Evolutionary conservation across 2,888 invertebrate species (phyloP).

Genomic region (Globia sparganii): DNA sequence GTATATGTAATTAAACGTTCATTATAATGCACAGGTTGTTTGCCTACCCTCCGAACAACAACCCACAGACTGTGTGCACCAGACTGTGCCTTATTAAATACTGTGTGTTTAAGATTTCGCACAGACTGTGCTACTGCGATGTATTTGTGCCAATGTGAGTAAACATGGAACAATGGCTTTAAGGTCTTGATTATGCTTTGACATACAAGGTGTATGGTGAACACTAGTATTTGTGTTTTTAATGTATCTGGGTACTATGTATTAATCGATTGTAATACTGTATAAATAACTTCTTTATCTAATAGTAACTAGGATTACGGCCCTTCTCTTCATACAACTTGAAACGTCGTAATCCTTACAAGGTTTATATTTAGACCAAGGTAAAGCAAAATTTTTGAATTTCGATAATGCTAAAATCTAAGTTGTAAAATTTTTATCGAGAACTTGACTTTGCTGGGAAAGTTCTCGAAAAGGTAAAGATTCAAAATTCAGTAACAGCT

Average conservation of each 20-base stretch:
- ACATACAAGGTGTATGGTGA: slow-evolving; percentile 14
- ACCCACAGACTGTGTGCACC: slow-evolving; percentile 12
- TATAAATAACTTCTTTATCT: too few species aligned
- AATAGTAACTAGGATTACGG: too few species aligned
- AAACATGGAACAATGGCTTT: slow-evolving; percentile 42
- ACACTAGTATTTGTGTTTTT: slow-evolving; percentile 23
- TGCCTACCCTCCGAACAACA: slow-evolving; percentile 25
- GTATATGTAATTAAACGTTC: slow-evolving; percentile 44
- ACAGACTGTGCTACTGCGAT: slow-evolving; percentile 25
- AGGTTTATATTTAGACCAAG: too few species aligned
- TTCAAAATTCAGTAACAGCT: too few species aligned
- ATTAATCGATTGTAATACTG: background rate
- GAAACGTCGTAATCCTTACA: too few species aligned
- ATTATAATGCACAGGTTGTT: slow-evolving; percentile 47
- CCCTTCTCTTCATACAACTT: too few species aligned
- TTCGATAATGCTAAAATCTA: too few species aligned
- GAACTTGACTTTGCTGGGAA: too few species aligned
- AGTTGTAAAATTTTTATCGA: too few species aligned
- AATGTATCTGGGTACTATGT: too few species aligned
- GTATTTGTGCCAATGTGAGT: slow-evolving; percentile 22
- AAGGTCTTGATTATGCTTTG: slow-evolving; percentile 28
- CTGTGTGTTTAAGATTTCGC: slow-evolving; percentile 28
- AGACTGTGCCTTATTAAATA: slow-evolving; percentile 42
- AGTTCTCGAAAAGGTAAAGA: too few species aligned
- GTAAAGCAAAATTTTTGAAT: too few species aligned